Evolutionary conservation across 2,888 invertebrate genomes (phyloP), one percentile per base, ranked within the genome.

Genomic region (Philopedon plagiatum): DNA sequence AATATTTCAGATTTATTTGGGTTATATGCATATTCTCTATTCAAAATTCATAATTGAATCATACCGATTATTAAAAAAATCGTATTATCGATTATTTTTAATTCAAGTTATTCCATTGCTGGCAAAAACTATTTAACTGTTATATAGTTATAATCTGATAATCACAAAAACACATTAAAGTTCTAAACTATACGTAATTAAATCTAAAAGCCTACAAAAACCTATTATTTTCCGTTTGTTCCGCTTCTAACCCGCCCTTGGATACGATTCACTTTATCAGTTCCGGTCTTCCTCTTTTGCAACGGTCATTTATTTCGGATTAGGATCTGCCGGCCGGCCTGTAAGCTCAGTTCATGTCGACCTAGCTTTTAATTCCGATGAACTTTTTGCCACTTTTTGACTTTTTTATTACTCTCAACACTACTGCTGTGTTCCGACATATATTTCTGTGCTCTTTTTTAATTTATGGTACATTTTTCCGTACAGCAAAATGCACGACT

Each of bases 301-400:
- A 34, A 67, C 60, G 67, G 67, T 67, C 67, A 67, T 67, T 67
- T 67, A 67, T 67, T 67, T 60, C 51, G 67, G 67, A 67, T 67
- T 67, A 67, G 67, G 49, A 58, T 51, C 67, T 60, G 51, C 46
- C 18, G 41, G 57, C 39, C 39, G 49, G 67, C 34, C 60, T 49
- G 60, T 60, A 67, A 66, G 58, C 60, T 29, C 60, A 51, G 51
- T 67, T 49, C 58, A 68, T 61, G 66, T 58, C 34, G 66, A 34
- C 46, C 62, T 56, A 62, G 62, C 56, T 64, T 71, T 71, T 71
- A 49, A 65, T 60, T 71, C 60, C 21, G 44, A 54, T 39, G 51
- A 44, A 34, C 51, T 71, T 64, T 71, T 71, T 64, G 13, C 32
- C 26, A 18, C 51, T 32, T 67, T 67, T 44, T 23, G 13, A 13